Conservation (phyloP, 2,113 vertebrate species). For the Myotis brandtii region DNA sequence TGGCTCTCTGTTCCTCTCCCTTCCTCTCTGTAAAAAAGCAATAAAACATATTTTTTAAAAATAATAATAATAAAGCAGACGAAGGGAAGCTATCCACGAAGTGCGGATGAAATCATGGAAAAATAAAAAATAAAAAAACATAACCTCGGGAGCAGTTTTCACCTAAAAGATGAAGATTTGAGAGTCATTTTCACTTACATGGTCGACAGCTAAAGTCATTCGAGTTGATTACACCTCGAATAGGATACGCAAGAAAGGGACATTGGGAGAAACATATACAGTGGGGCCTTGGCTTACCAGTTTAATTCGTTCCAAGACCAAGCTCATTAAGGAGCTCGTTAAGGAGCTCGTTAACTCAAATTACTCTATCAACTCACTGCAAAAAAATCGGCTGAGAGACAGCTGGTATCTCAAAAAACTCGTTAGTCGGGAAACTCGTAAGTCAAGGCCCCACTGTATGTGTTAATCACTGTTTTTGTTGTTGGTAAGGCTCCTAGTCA, state of each 20-base stretch:
- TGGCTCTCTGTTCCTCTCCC: too few species aligned
- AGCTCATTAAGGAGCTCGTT: too few species aligned
- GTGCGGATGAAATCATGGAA: not conserved
- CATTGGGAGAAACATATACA: not conserved
- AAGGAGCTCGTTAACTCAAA: too few species aligned
- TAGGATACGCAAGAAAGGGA: not conserved
- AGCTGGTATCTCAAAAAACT: too few species aligned
- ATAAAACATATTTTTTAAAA: too few species aligned
- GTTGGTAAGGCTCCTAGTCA: too few species aligned
- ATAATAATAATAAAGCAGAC: not conserved
- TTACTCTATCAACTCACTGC: too few species aligned
- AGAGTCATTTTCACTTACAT: not conserved
- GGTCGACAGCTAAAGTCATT: not conserved
- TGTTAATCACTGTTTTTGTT: not conserved
- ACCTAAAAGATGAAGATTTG: not conserved
- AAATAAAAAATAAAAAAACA: not conserved
- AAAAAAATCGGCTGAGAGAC: too few species aligned
- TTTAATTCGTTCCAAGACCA: too few species aligned
- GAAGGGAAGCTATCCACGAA: not conserved
- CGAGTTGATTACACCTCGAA: not conserved
- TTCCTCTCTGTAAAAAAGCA: too few species aligned
- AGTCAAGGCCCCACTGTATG: not conserved
- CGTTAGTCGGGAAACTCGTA: too few species aligned
- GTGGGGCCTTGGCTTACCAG: too few species aligned
- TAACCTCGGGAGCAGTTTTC: not conserved